Base-by-base conservation (phyloP, 2,888 invertebrate species). In the Thereva nobilitata region DNA sequence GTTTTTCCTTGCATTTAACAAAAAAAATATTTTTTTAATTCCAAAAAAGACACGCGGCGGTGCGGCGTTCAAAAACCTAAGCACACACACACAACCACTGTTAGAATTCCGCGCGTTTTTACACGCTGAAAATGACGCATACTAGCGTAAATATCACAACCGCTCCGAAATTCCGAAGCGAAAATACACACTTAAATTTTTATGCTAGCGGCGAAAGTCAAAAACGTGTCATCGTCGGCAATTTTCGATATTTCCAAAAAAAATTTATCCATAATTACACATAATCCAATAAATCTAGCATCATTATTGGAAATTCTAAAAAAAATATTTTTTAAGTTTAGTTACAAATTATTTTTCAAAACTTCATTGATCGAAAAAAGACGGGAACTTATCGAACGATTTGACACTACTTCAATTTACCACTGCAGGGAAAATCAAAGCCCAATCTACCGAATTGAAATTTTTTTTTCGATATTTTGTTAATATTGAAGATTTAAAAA, bases 201-300 rank as follows among this genome's bases (percentile, higher is more conserved):
- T 47, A 37, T 3, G 47, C n/a, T 59, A 59, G 57, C 57, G 61
- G 61, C 61, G 61, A 61, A 61, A 47, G 49, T 12, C 41, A 64
- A 49, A 61, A 68, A 68, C 68, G 68, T 68, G 68, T 68, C 65
- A 54, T 59, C 64, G 59, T 40, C 68, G 40, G 49, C n/a, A 49
- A 49, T 41, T 56, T 41, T 44, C 12, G 40, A 34, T 2, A 23
- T 12, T 40, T 56, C 40, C 41, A 7, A 40, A 40, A 40, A n/a
- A 23, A 23, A 37, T 61, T 61, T 44, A 37, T 49, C 37, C 35
- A 9, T 47, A n/a, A 5, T 10, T 3, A 55, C 12, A 37, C 10
- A 44, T 34, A 35, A 57, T 2, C 10, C 57, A 9, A 2, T 23
- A 23, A 23, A 23, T 23, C 23, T 23, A 1, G 23, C 23, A 23